phyloP scores from a whole-genome alignment of 2,888 invertebrate genomes.

The Notodonta ziczac region DNA sequence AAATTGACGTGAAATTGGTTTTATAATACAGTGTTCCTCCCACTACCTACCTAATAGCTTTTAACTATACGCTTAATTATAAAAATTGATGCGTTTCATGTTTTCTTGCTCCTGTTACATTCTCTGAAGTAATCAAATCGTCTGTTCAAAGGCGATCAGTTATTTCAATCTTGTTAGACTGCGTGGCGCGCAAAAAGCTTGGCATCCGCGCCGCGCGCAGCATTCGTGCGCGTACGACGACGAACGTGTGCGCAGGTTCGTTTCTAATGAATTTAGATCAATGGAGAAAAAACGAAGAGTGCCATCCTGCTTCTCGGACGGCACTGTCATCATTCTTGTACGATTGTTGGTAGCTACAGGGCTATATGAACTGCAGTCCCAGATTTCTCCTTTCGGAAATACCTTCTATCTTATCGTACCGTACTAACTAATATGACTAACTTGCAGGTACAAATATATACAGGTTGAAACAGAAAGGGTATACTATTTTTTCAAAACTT shows the following conservation, averaged over 20 bases:
- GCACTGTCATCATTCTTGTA: slow-evolving; percentile 42
- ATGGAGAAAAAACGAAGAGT: slow-evolving; percentile 59
- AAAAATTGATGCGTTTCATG: slow-evolving; percentile 36
- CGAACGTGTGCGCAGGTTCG: slow-evolving; percentile 59
- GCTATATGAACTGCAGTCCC: slow-evolving; percentile 23
- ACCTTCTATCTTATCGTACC: not conserved
- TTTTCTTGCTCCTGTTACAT: slow-evolving; percentile 51
- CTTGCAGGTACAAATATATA: not conserved
- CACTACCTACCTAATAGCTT: not conserved
- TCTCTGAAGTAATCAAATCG: slow-evolving; percentile 62
- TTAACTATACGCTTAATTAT: slow-evolving; percentile 37
- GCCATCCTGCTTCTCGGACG: slow-evolving; percentile 52
- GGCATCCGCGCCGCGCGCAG: slow-evolving; percentile 57
- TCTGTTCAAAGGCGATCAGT: slow-evolving; percentile 63
- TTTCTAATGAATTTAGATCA: slow-evolving; percentile 79
- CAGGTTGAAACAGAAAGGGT: too few relatives aligned
- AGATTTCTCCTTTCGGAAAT: slow-evolving; percentile 20
- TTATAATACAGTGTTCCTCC: not conserved
- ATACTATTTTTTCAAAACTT: too few relatives aligned
- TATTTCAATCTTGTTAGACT: slow-evolving; percentile 78
- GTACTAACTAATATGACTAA: too few relatives aligned
- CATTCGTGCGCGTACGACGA: slow-evolving; percentile 62
- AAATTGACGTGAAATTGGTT: not conserved
- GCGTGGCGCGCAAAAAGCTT: slow-evolving; percentile 73
- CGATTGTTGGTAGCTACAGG: slow-evolving; percentile 33